These are phyloP conservation scores for Atlantisia rogersi DNA, from an alignment of 2,113 vertebrate genomes.

Conservation along the genomic window DNA sequence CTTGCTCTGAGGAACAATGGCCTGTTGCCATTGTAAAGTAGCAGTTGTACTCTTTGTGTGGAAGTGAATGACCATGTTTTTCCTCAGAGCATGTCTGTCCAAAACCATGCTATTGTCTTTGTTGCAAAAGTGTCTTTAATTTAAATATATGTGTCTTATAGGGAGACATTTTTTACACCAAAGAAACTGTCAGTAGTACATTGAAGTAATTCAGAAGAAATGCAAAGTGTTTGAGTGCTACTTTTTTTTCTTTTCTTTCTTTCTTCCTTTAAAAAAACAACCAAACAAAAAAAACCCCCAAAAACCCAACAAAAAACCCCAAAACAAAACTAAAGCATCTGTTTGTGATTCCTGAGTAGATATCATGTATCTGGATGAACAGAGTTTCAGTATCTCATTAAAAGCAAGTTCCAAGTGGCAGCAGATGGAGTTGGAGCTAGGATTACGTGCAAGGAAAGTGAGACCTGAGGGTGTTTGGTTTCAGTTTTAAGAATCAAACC, in stretches of 20 bases:
- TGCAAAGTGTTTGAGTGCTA: background rate
- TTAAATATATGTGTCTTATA: background rate
- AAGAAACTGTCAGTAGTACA: background rate
- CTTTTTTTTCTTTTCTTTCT: background rate
- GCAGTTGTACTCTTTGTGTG: background rate
- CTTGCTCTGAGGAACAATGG: background rate
- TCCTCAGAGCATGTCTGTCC: background rate
- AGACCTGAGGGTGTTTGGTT: background rate
- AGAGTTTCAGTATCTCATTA: background rate
- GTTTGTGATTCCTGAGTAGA: constrained; percentile 4
- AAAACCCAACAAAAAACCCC: too few relatives aligned
- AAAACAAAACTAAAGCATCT: background rate
- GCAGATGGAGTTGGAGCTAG: constrained; percentile 13
- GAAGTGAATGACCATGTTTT: background rate
- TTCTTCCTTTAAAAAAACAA: background rate
- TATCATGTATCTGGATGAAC: background rate
- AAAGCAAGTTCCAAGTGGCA: background rate
- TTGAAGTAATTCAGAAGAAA: background rate
- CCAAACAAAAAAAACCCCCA: too few relatives aligned
- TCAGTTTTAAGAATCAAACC: background rate
- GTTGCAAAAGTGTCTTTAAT: background rate
- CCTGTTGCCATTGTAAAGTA: background rate
- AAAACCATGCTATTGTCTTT: background rate
- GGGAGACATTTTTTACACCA: background rate
- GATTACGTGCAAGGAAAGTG: constrained; percentile 16